phyloP scores from a whole-genome alignment of 2,888 invertebrate species.

The Amphipyra berbera region DNA sequence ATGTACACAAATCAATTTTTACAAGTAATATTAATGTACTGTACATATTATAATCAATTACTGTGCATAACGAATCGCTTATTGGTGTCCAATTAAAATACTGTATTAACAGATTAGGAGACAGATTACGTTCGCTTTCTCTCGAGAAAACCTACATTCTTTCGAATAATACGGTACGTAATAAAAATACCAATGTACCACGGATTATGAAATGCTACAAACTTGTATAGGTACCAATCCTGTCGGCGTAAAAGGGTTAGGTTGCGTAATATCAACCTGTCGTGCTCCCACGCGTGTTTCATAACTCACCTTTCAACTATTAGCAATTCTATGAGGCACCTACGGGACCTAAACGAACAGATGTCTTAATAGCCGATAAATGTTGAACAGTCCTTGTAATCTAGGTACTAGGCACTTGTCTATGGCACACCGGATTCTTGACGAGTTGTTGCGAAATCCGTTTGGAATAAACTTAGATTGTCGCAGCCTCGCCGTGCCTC shows the following conservation, averaged over 20 bases:
- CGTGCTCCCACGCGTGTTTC: conserved; percentile 70
- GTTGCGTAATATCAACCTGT: conserved; percentile 62
- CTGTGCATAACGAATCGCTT: conserved; percentile 36
- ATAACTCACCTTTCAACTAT: conserved; percentile 75
- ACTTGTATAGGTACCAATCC: conserved; percentile 30
- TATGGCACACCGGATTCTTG: conserved; percentile 38
- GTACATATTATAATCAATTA: conserved; percentile 26
- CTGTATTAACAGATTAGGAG: conserved; percentile 50
- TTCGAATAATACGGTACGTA: conserved; percentile 12
- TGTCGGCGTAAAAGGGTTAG: conserved; percentile 56
- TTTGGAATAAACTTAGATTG: conserved; percentile 31
- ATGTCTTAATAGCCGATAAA: conserved; percentile 56
- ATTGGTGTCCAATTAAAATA: conserved; percentile 49
- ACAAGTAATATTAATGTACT: conserved; percentile 2
- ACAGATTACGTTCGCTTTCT: conserved; percentile 45
- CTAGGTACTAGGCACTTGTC: conserved; percentile 11
- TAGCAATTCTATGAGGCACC: conserved; percentile 75
- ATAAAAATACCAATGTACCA: conserved; percentile 11
- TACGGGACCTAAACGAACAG: conserved; percentile 55
- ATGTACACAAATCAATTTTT: conserved; percentile 7
- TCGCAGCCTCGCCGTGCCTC: conserved; percentile 34
- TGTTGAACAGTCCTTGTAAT: conserved; percentile 24
- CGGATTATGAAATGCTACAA: conserved; percentile 16
- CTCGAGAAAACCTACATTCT: conserved; percentile 32
- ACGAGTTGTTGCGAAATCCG: conserved; percentile 42